Conservation (phyloP, 2,888 invertebrate species). For the Cantharis flavilabris region DNA sequence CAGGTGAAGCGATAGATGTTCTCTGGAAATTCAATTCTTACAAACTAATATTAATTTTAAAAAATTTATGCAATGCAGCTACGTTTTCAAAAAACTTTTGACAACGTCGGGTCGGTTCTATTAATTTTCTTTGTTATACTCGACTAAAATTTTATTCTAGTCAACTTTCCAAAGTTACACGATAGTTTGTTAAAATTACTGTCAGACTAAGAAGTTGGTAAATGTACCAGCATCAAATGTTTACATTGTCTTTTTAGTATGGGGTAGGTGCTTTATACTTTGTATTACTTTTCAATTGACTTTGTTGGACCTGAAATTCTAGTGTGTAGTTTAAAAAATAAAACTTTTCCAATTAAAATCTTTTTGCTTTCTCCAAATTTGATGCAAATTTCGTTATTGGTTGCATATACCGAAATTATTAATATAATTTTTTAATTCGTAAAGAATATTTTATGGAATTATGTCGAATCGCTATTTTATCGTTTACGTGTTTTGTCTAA, state of each 20-base stretch:
- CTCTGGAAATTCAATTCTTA: neutral
- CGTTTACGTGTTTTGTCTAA: neutral
- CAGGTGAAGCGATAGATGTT: neutral
- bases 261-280: neutral
- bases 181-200: constrained; percentile 27
- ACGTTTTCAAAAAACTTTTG: constrained; percentile 12
- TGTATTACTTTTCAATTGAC: constrained; percentile 3
- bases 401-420: neutral
- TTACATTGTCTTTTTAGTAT: constrained; percentile 14
- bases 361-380: neutral
- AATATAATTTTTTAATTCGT: neutral
- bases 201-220: constrained; percentile 17
- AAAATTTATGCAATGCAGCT: neutral
- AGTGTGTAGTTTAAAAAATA: neutral
- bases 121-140: constrained; percentile 19
- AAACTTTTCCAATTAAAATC: neutral
- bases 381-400: neutral
- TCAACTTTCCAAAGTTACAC: constrained; percentile 13
- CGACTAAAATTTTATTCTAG: constrained; percentile 14
- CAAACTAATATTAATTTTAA: neutral
- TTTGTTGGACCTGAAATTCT: neutral
- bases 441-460: neutral
- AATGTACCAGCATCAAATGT: constrained; percentile 24
- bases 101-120: constrained; percentile 2
- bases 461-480: neutral